These are phyloP conservation scores for Propithecus deckenii DNA, from an alignment of 2,797 vertebrate species.

Conservation along the genomic window DNA sequence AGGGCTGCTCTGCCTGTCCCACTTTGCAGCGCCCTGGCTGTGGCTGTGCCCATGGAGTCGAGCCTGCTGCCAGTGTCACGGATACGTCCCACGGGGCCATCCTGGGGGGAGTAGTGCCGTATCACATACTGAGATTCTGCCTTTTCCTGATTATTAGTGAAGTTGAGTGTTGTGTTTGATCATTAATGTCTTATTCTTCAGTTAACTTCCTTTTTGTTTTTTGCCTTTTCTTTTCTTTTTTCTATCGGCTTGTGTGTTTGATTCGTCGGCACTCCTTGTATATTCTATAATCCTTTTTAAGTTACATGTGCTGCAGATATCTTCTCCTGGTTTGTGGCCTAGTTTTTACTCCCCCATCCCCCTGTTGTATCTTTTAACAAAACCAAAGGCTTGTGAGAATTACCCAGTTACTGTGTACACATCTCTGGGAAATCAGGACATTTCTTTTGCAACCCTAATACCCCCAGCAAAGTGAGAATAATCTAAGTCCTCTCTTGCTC, in stretches of 20 bases:
- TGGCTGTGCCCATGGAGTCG: too few relatives aligned
- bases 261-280: neutral
- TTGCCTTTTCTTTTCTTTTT: neutral
- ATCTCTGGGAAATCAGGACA: neutral
- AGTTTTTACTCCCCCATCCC: neutral
- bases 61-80: neutral
- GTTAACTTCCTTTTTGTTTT: neutral
- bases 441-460: fast-evolving
- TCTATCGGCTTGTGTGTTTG: neutral
- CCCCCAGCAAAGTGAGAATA: neutral
- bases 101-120: too few relatives aligned
- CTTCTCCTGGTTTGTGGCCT: neutral
- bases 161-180: neutral
- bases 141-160: neutral
- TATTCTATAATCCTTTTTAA: neutral
- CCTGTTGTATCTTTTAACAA: neutral
- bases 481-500: fast-evolving
- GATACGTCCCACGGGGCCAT: too few relatives aligned
- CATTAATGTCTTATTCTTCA: neutral
- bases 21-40: neutral
- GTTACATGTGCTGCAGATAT: neutral
- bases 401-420: fast-evolving
- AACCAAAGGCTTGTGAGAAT: neutral
- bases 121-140: too few relatives aligned
- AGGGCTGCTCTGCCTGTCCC: neutral